phyloP scores from a whole-genome alignment of 2,113 vertebrate species.

The Todiramphus saurophagus region DNA sequence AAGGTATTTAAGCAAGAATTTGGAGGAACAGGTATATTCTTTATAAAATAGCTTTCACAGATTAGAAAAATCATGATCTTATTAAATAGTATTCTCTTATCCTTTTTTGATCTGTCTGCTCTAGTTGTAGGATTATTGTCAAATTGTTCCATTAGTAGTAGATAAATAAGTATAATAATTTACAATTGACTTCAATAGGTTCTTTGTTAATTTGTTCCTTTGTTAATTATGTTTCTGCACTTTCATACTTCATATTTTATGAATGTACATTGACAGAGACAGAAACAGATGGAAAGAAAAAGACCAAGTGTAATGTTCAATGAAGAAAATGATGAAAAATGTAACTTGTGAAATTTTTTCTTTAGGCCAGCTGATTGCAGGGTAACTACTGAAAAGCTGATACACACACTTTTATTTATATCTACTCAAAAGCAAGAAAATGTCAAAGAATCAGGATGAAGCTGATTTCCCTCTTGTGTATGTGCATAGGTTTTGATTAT shows the following conservation, averaged over 20 bases:
- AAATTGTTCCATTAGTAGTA: background rate
- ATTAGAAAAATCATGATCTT: background rate
- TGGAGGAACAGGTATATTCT: background rate
- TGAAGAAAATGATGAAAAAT: constrained; percentile 15
- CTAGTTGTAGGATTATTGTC: background rate
- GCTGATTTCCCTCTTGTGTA: constrained; percentile 52
- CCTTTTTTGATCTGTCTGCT: background rate
- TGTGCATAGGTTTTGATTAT: constrained; percentile 63
- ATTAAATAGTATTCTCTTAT: background rate
- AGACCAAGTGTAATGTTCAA: background rate
- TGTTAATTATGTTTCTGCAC: background rate
- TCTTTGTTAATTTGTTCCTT: background rate
- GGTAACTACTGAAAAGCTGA: constrained; percentile 49
- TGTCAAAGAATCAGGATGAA: constrained; percentile 52
- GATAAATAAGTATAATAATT: background rate
- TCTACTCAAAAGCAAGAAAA: constrained; percentile 49
- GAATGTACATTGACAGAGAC: background rate
- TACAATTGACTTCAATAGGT: background rate
- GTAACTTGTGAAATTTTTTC: constrained; percentile 48
- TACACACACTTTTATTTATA: constrained; percentile 52
- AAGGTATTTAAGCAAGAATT: background rate
- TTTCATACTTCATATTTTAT: background rate
- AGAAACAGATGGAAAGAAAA: background rate
- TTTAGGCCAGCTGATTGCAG: constrained; percentile 67
- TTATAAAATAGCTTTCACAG: background rate